Base-by-base conservation (phyloP, 2,113 vertebrate species). In the Chaetops frenatus region DNA sequence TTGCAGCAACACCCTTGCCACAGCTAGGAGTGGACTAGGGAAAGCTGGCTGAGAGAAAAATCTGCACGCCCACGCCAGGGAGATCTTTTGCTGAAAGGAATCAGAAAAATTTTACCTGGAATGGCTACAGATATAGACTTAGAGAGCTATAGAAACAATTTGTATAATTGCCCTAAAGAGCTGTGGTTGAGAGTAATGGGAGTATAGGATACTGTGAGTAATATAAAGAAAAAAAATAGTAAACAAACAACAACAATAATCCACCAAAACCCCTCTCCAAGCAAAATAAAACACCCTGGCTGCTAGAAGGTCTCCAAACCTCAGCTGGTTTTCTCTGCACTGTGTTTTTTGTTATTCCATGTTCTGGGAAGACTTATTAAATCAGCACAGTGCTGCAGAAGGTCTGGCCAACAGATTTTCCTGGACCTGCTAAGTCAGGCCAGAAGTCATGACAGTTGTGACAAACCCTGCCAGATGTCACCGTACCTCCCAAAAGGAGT, bases 51-150 rank as follows among this genome's bases (percentile, higher is more conserved):
- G 65, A 38, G 29, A 71, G 65, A 81, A 79, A 29, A 25, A 45
- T 2, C 8, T 77, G 8, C 3, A 0, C 35, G 9, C 5, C 20
- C 58, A 35, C 51, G 56, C 33, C 10, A 2, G 33, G 15, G 25
- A 28, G 11, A 51, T 35, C 17, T 65, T 85, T 40, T n/a, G 8
- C 47, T 73, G 62, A 14, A 74, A 38, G 15, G 8, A 64, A 6
- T 56, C 0, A 0, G 27, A 1, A 35, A 33, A 29, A 35, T 69
- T 90, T 88, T 29, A 36, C 8, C 28, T 40, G 25, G 50, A 50
- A 51, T 80, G 22, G 6, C 25, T 88, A 31, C 14, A 77, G 21
- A 5, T 62, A 25, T 11, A 36, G 82, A 61, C 9, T 65, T 45
- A 29, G 2, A 20, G 9, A 77, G 27, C 45, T 66, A 57, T 1